These are phyloP conservation scores for Chamaea fasciata DNA, from an alignment of 2,113 vertebrate genomes.

Conservation along the genomic window DNA sequence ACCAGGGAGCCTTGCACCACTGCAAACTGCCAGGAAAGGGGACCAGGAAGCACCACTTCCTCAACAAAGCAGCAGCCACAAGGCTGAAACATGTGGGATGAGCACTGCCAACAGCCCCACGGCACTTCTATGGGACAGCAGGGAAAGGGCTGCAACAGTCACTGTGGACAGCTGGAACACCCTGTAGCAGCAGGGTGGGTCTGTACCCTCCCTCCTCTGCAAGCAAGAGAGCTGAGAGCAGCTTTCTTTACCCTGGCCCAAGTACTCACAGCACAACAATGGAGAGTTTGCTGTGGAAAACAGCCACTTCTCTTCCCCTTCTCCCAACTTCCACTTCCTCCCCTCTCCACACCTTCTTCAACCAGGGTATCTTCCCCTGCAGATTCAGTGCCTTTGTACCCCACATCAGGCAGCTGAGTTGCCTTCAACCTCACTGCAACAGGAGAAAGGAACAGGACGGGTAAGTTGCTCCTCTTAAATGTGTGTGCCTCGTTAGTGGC, in stretches of 20 bases:
- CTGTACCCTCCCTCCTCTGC: background rate
- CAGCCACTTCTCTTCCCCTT: background rate
- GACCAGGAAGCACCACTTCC: background rate
- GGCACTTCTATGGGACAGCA: background rate
- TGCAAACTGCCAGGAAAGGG: fast-evolving
- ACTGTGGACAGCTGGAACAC: background rate
- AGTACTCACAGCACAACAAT: fast-evolving
- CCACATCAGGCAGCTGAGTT: background rate
- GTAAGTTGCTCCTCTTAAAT: background rate
- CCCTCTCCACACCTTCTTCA: background rate
- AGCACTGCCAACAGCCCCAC: background rate
- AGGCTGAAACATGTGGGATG: fast-evolving
- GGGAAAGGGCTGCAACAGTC: background rate
- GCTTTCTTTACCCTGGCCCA: background rate
- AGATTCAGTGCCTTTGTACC: background rate
- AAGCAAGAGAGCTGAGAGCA: background rate
- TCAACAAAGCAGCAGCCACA: fast-evolving
- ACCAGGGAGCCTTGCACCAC: background rate
- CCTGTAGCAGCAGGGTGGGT: background rate
- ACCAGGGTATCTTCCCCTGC: background rate
- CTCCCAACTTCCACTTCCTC: background rate
- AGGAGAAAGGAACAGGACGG: background rate
- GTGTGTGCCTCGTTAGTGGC: fast-evolving
- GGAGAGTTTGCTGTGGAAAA: background rate
- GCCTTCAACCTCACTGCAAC: background rate